Evolutionary conservation across 2,797 vertebrate genomes (phyloP), one percentile per base, ranked within the genome.

Genomic region (Alosa sapidissima): DNA sequence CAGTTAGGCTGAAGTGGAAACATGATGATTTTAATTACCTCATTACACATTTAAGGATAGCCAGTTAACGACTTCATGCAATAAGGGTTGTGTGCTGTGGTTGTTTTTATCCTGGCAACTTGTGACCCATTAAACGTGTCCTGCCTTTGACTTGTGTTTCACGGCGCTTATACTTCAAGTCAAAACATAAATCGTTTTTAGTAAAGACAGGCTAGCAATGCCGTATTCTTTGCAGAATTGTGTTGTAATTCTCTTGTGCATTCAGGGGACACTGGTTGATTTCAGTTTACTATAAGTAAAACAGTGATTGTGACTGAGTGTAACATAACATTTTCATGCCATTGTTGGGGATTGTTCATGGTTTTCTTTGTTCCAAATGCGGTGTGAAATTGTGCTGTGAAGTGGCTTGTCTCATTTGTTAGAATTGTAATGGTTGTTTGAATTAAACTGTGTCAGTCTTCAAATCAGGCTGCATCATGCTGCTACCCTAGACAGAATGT

Each of bases 31-130:
- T 62, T 62, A 62, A 62, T 65, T 65, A 24, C 9, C 60, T 65
- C n/a, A 28, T 65, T 65, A 65, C n/a, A 65, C 24, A 65, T 28
- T 28, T 65, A 72, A 72, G 65, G 65, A 41, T 72, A 14, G 9
- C 1, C 13, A 68, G 81, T 54, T 86, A 47, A 85, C 82, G 65
- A 82, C 47, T 48, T 84, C 85, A 83, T 28, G 47, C 62, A 83
- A 47, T 36, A 55, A 48, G 45, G 33, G 33, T 8, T 60, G 48
- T 85, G 24, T 60, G 58, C 48, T n/a, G 47, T 11, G 48, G 52
- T 82, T 55, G 75, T 83, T 87, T 85, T 81, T 52, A 81, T 83
- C 55, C n/a, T 19, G 48, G 11, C 49, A 49, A 6, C 48, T 81
- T 41, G 36, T 72, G 65, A 68, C 41, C 51, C 11, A 45, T 19